Evolutionary conservation across 2,888 invertebrate genomes (phyloP), one percentile per base, ranked within the genome.

Genomic region (Congeria kusceri): DNA sequence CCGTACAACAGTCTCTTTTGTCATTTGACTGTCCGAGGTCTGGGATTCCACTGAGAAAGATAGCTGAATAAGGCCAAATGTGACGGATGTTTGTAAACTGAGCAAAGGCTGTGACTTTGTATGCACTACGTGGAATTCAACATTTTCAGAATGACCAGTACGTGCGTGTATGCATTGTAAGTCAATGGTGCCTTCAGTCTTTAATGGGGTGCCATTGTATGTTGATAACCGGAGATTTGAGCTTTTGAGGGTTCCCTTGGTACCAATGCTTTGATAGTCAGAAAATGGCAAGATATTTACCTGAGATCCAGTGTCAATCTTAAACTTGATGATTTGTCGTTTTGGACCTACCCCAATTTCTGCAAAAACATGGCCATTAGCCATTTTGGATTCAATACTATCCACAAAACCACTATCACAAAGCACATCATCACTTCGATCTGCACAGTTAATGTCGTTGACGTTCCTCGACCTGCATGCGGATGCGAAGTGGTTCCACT

Each of bases 161-260:
- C 20, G 27, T 66, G 72, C 20, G 23, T 64, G 28, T 32, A 32
- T 32, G 32, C 32, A 32, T 5, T 32, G 32, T 53, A 53, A 53
- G 13, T 23, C 13, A 53, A 53, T 53, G 13, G 53, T 53, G 53
- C 73, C 66, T 66, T 66, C 28, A 28, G 47, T 63, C 25, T 39
- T 29, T 59, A 66, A 44, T 1, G 20, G 47, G 25, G 44, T 27
- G 29, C 65, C 73, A 47, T 59, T 47, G 58, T 66, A 65, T 58
- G 73, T 49, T 47, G 5, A 65, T 15, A 65, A 61, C 49, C 20
- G 53, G 47, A 73, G 29, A 27, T 73, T 65, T 15, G 53, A 53
- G 13, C 53, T 3, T 23, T 53, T 13, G 53, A 53, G 53, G 5
- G 4, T 23, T 53, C 53, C 53, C 53, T 53, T 53, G 53, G 13